Conservation (phyloP, 2,888 invertebrate species). For the Maniola hyperantus region DNA sequence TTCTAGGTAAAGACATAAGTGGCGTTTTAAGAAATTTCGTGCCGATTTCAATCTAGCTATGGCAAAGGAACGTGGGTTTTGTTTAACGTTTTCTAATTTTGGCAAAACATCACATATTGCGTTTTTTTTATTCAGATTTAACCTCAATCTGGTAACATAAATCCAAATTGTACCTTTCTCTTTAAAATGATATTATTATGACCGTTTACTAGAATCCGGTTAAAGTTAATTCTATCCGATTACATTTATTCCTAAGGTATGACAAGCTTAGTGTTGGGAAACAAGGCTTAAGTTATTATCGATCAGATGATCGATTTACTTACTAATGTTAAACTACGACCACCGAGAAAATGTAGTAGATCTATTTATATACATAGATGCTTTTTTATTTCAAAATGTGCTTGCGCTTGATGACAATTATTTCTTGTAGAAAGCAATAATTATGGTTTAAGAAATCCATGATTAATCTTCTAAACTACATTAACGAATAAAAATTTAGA, state of each 20-base stretch:
- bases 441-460: no score
- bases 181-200: constrained; percentile 2
- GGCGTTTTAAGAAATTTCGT: constrained; percentile 28
- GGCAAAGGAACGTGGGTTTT: constrained; percentile 24
- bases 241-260: background rate
- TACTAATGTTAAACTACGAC: background rate
- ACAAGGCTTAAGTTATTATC: constrained; percentile 11
- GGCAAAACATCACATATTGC: constrained; percentile 11
- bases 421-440: background rate
- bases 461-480: no score
- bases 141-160: constrained; percentile 22
- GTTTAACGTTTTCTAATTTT: constrained; percentile 10
- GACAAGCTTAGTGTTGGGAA: constrained; percentile 3
- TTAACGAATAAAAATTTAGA: no score
- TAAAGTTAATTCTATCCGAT: constrained; percentile 8
- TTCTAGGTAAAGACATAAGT: constrained; percentile 21
- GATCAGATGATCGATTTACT: background rate
- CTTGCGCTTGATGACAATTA: background rate
- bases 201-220: constrained; percentile 13
- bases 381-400: background rate
- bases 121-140: constrained; percentile 17
- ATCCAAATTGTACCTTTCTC: constrained; percentile 14
- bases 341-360: background rate
- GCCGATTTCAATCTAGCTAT: constrained; percentile 26
- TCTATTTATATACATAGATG: no score